Base-by-base conservation (phyloP, 1,140 invertebrate genomes). In the Oedothorax gibbosus region DNA sequence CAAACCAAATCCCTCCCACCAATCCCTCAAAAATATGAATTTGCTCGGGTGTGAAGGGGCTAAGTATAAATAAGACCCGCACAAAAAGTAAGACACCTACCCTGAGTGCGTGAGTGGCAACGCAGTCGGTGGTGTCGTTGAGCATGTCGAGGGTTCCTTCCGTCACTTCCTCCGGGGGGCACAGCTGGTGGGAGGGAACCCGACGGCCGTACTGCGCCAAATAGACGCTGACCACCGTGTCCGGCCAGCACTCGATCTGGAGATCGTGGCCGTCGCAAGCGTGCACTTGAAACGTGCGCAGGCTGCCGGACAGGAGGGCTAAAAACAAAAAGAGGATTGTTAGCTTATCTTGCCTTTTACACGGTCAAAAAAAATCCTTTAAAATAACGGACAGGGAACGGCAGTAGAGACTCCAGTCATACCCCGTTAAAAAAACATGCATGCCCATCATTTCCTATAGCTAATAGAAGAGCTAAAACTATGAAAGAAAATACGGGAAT, bases 261-360 rank as follows among this genome's bases (percentile, higher is more conserved):
- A 98, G 93, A 88, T 93, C 92, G 88, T 97, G 94, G 76, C 95
- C 95, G 89, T 97, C 95, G 90, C 97, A 98, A 5, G 94, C 94
- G 7, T 94, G 95, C 87, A 94, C 93, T 89, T 97, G 95, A 90
- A 96, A 96, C 77, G 96, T 97, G 88, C 95, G 93, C 86, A 98
- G 91, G 15, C 96, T 97, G 64, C 95, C 95, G 87, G 95, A 94
- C 86, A 98, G 93, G 78, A 97, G 92, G 88, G 95, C 96, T 97
- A 92, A 18, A 89, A 88, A 84, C 9, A 65, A 51, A 72, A 15
- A 78, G 18, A 18, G 56, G n/a, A n/a, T n/a, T n/a, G n/a, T n/a
- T n/a, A n/a, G n/a, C n/a, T n/a, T n/a, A n/a, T n/a, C n/a, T n/a
- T n/a, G n/a, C n/a, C n/a, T n/a, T n/a, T n/a, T n/a, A n/a, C n/a